Conservation (phyloP, 2,797 vertebrate species). For the Acestrorhynchus altus region DNA sequence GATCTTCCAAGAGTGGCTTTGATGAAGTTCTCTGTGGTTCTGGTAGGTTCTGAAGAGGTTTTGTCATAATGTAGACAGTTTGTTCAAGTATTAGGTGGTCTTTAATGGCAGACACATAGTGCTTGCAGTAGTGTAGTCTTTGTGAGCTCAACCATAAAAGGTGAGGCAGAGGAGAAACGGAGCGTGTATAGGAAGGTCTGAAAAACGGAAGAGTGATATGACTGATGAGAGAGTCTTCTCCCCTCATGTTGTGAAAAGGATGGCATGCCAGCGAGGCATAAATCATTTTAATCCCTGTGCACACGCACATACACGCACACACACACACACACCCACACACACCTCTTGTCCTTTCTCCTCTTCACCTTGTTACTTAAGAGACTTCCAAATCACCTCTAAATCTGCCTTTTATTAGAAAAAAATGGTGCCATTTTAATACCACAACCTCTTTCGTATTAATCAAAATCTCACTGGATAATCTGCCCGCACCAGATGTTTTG, state of each 20-base stretch:
- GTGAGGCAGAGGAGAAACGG: conserved; percentile 39
- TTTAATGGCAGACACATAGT: conserved; percentile 18
- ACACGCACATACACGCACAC: conserved; percentile 47
- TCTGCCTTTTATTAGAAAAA: conserved; percentile 70
- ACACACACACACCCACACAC: conserved; percentile 38
- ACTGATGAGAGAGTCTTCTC: conserved; percentile 68
- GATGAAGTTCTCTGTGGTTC: conserved; percentile 37
- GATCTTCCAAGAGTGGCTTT: neutral
- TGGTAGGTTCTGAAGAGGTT: conserved; percentile 6
- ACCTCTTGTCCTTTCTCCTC: conserved; percentile 46
- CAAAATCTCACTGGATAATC: conserved; percentile 75
- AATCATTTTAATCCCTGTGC: conserved; percentile 76
- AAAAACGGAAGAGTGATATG: conserved; percentile 53
- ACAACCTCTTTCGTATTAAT: conserved; percentile 72
- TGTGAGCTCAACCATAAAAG: conserved; percentile 36
- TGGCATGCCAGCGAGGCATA: conserved; percentile 68
- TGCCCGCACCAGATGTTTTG: conserved; percentile 73
- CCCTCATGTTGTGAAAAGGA: conserved; percentile 67
- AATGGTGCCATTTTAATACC: conserved; percentile 60
- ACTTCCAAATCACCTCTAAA: conserved; percentile 61
- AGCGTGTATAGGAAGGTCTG: conserved; percentile 34
- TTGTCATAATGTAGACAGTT: neutral
- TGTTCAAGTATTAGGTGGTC: conserved; percentile 9
- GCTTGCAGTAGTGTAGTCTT: conserved; percentile 29
- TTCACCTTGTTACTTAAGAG: conserved; percentile 62